phyloP scores from a whole-genome alignment of 1,140 invertebrate genomes.

The Riptortus pedestris region DNA sequence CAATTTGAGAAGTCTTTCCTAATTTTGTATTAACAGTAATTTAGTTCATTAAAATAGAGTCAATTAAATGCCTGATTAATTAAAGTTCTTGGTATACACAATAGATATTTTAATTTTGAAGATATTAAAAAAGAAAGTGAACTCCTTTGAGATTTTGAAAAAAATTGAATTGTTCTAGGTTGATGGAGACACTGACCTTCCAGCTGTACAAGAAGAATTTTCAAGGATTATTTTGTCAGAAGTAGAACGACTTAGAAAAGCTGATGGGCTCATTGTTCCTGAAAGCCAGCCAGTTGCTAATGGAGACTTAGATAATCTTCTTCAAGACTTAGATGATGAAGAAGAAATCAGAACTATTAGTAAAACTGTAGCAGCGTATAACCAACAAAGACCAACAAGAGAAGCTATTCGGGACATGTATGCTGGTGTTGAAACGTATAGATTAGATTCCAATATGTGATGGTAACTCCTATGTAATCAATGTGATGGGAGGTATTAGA shows the following conservation, averaged over 20 bases:
- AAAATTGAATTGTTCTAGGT: no score
- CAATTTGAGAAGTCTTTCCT: no score
- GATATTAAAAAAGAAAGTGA: no score
- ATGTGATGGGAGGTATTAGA: neutral
- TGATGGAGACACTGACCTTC: constrained; percentile 66
- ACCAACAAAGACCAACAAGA: constrained; percentile 29
- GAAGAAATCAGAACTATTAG: constrained; percentile 28
- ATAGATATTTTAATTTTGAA: no score
- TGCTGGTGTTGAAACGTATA: constrained; percentile 34
- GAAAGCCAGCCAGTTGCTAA: constrained; percentile 21
- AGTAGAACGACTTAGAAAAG: constrained; percentile 44
- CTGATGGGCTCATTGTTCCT: constrained; percentile 32
- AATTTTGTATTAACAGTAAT: no score
- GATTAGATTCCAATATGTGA: constrained; percentile 32
- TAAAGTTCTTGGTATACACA: no score
- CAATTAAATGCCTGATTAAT: no score
- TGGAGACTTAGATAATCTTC: constrained; percentile 28
- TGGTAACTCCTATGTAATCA: neutral
- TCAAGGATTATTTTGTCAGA: constrained; percentile 53
- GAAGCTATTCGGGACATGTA: constrained; percentile 37
- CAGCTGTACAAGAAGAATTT: constrained; percentile 63
- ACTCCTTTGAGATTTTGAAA: no score
- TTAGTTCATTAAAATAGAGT: no score
- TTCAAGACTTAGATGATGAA: constrained; percentile 30
- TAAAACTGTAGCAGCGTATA: constrained; percentile 24